A percentile compares a stretch with the other conserved stretches of the same genome.
These are phyloP conservation scores for Calycopis cecrops DNA, from an alignment of 1,140 invertebrate species.

Conservation along the genomic window DNA sequence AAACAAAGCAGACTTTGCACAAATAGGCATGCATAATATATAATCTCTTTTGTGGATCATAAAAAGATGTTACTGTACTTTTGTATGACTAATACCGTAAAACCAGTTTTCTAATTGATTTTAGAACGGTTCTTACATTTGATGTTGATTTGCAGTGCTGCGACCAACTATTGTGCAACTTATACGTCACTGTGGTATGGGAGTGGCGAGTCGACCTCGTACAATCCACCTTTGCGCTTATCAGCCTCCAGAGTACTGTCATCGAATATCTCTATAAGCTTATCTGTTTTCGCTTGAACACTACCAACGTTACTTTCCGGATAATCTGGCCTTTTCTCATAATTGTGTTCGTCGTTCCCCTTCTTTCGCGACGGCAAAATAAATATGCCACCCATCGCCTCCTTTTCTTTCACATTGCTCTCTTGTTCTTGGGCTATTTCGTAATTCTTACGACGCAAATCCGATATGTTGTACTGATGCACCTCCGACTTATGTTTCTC, in stretches of 20 bases:
- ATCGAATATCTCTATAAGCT: slow-evolving; percentile 53
- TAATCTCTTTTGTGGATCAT: too few species aligned
- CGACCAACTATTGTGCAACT: slow-evolving; percentile 26
- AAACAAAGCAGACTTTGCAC: too few species aligned
- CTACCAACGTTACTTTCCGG: slow-evolving; percentile 45
- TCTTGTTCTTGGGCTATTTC: slow-evolving; percentile 40
- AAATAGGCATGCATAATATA: too few species aligned
- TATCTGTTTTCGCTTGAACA: slow-evolving; percentile 44
- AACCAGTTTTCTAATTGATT: too few species aligned
- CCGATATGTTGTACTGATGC: slow-evolving; percentile 51
- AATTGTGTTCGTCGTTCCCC: slow-evolving; percentile 42
- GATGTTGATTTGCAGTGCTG: too few species aligned
- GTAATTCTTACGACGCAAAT: slow-evolving; percentile 46
- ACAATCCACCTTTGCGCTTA: slow-evolving; percentile 36
- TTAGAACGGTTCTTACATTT: too few species aligned
- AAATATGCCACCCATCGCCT: slow-evolving; percentile 47
- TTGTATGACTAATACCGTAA: too few species aligned
- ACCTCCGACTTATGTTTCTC: slow-evolving; percentile 56
- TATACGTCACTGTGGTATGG: slow-evolving; percentile 49
- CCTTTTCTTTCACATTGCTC: slow-evolving; percentile 31
- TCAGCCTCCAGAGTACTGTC: slow-evolving; percentile 37
- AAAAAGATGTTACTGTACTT: too few species aligned
- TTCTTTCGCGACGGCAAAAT: slow-evolving; percentile 51
- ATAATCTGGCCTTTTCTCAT: slow-evolving; percentile 56
- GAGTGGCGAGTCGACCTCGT: slow-evolving; percentile 33